phyloP scores from a whole-genome alignment of 2,113 vertebrate genomes.

The Archocentrus centrarchus region DNA sequence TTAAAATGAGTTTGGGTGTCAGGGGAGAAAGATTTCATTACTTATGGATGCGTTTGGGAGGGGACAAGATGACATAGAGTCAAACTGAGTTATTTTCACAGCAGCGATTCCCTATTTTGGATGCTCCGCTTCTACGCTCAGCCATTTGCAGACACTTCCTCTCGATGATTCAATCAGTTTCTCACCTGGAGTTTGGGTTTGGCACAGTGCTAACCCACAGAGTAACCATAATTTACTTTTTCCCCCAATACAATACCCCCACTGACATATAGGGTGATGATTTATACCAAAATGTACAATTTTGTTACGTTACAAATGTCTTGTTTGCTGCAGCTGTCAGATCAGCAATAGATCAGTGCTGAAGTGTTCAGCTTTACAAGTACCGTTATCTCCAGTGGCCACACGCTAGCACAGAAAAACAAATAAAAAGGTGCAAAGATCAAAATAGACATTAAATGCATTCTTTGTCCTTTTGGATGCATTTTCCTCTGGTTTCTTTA shows the following conservation, averaged over 20 bases:
- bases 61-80: not conserved
- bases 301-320: not conserved
- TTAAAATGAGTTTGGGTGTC: conserved; percentile 30
- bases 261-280: not conserved
- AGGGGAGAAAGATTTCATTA: conserved; percentile 7
- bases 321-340: not conserved
- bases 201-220: not conserved
- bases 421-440: conserved; percentile 9
- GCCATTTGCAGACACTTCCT: not conserved
- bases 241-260: not conserved
- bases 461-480: not conserved
- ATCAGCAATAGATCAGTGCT: not conserved
- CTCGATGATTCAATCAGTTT: conserved; percentile 30
- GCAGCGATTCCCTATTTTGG: not conserved
- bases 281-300: conserved; percentile 11
- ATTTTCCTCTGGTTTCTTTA: not conserved
- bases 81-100: conserved; percentile 19
- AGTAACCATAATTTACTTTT: not conserved
- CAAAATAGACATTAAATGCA: not conserved
- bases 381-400: not conserved
- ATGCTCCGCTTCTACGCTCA: not conserved
- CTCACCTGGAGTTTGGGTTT: conserved; percentile 22
- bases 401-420: not conserved
- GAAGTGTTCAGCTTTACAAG: not conserved
- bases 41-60: not conserved